Percentiles rank a stretch among this genome's conserved stretches.
phyloP scores from a whole-genome alignment of 2,888 invertebrate genomes.

The Pachycephus smyrnensis region DNA sequence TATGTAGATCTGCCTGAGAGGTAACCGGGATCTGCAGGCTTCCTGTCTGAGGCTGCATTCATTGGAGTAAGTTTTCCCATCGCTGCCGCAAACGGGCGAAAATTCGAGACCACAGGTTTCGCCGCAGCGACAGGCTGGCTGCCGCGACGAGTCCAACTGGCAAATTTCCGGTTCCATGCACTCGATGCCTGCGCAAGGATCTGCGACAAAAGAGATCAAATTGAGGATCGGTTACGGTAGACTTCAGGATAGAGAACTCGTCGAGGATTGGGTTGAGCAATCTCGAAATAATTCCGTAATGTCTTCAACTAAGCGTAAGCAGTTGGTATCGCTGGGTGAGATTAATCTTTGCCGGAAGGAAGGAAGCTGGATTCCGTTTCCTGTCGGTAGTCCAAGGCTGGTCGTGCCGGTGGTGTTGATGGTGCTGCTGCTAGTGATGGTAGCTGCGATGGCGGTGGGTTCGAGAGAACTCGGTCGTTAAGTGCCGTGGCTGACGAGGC shows the following conservation, averaged over 20 bases:
- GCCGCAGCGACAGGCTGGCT: slow-evolving; percentile 84
- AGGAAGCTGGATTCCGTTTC: slow-evolving; percentile 63
- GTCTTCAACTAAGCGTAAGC: too few species aligned
- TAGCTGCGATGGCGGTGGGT: background rate
- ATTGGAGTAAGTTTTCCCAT: slow-evolving; percentile 84
- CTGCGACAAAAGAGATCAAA: slow-evolving; percentile 68
- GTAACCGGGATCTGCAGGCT: slow-evolving; percentile 81
- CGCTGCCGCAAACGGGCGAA: slow-evolving; percentile 81
- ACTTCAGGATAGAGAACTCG: too few species aligned
- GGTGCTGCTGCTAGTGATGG: too few species aligned
- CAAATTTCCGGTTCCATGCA: slow-evolving; percentile 86
- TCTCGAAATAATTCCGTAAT: too few species aligned
- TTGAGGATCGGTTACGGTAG: too few species aligned
- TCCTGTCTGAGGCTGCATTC: slow-evolving; percentile 84
- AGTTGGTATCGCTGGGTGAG: slow-evolving; percentile 30
- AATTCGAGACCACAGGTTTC: slow-evolving; percentile 82
- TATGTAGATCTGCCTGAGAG: slow-evolving; percentile 82
- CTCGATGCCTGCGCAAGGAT: slow-evolving; percentile 84
- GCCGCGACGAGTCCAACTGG: slow-evolving; percentile 82
- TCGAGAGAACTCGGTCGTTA: slow-evolving; percentile 21
- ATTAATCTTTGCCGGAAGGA: slow-evolving; percentile 61
- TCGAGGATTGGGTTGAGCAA: too few species aligned
- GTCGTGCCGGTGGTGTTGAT: slow-evolving; percentile 26
- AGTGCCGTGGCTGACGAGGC: slow-evolving; percentile 53
- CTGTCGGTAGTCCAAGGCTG: slow-evolving; percentile 42